Base-by-base conservation (phyloP, 1,140 invertebrate species). In the Nebria ingens region DNA sequence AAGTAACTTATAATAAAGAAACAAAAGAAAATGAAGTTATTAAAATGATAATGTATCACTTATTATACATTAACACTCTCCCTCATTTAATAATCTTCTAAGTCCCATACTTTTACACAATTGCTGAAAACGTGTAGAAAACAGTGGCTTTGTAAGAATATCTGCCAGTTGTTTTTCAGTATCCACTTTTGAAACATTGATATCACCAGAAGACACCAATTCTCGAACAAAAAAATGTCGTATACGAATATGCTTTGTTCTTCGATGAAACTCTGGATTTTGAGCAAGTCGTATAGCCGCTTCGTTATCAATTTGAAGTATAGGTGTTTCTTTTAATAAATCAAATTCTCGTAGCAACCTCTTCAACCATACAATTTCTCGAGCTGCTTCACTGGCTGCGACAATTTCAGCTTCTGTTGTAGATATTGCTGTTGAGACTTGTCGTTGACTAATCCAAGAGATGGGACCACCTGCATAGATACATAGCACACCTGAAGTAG, bases 321-420 rank as follows among this genome's bases (percentile, higher is more conserved):
- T 34, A 12, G 64, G 61, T 13, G 52, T 25, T 11, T 60, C 20
- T 40, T 56, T 17, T 15, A 59, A 19, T 51, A 54, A 56, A 1
- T 6, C 15, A 13, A 57, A 21, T 22, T 57, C 67, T 15, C 58
- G 52, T 17, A 65, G 53, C 6, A 66, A 51, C 52, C 57, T 55
- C 25, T 20, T 56, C 25, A 74, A 29, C 67, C 67, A 74, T 6
- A 73, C 55, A 4, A 66, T 50, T 61, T 73, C 70, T 60, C 65
- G 66, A 13, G 69, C 60, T 49, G 56, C 70, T 59, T 72, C 64
- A 56, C 63, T 68, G 6, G 69, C 65, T 17, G 71, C 71, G 0
- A 74, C 64, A 55, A 73, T 65, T 60, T 78, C 73, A 6, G 73
- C 70, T 67, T 77, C 73, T 1, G 66, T 71, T 4, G 65, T 70